Evolutionary conservation across 2,797 vertebrate genomes (phyloP), one percentile per base, ranked within the genome.

Genomic region (Platalea minor): DNA sequence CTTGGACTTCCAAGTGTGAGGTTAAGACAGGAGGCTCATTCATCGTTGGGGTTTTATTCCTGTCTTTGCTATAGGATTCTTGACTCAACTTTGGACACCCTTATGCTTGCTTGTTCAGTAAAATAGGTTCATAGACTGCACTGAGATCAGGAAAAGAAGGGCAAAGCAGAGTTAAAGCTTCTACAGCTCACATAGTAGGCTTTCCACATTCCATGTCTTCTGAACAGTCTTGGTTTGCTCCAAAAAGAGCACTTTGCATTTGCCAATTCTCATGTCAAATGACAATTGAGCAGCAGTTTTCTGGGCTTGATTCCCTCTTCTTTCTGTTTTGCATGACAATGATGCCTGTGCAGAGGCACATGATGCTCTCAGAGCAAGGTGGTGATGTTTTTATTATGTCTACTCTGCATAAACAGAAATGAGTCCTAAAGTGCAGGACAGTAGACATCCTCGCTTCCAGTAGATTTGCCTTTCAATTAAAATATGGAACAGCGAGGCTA

Each of bases 401-500:
- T 60, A 0, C 24, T 48, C 13, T 37, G 37, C 29, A 15, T 13
- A 23, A 56, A 9, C 35, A 77, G 61, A 56, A 51, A 37, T 16
- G 13, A 45, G 21, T 15, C 18, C 43, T 11, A 2, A 39, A 78
- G 57, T 35, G 56, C 81, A 57, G 48, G 46, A 9, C n/a, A 68
- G 63, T 4, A 56, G 50, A 20, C 17, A 31, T 2, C 7, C 33
- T 59, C 2, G 3, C 41, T 82, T 60, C 48, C 70, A 45, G 50
- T n/a, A 35, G 28, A 17, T 43, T 4, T 54, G 21, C 29, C 31
- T 56, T 73, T 67, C 60, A 46, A 0, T 41, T 46, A 4, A 23
- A 45, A 5, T 29, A 1, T 0, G 39, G 37, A 33, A 7, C 17
- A 21, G 31, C 0, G 0, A 68, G 59, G n/a, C 23, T 56, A 4